A percentile compares a stretch with the other conserved stretches of the same genome.
phyloP scores from a whole-genome alignment of 2,797 vertebrate genomes.

The Gymnoscopelus microlampas region DNA sequence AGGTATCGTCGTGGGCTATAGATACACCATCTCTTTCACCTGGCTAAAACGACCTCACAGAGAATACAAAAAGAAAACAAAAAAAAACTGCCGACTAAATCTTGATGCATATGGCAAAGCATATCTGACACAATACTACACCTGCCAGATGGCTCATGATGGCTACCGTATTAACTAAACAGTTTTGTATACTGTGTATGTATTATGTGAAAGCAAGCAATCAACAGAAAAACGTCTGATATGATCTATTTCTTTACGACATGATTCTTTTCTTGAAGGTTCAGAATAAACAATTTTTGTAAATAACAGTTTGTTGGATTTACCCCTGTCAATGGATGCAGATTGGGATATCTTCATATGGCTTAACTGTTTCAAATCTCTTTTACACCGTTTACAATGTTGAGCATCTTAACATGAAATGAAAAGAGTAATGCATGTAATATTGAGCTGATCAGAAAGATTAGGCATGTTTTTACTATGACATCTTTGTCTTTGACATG shows the following conservation, averaged over 20 bases:
- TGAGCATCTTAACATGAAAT: slow-evolving; percentile 25
- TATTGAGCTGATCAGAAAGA: slow-evolving; percentile 15
- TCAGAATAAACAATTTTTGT: slow-evolving; percentile 75
- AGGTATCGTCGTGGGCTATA: slow-evolving; percentile 84
- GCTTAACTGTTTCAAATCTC: no score
- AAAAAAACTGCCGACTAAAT: slow-evolving; percentile 38
- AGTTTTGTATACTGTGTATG: slow-evolving; percentile 59
- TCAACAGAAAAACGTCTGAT: slow-evolving; percentile 47
- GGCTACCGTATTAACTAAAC: slow-evolving; percentile 48
- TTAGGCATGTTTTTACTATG: not conserved
- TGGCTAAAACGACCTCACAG: slow-evolving; percentile 37
- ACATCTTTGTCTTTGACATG: slow-evolving; percentile 15
- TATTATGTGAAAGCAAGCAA: slow-evolving; percentile 57
- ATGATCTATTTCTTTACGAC: slow-evolving; percentile 60
- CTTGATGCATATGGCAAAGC: slow-evolving; percentile 37
- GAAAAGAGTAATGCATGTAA: slow-evolving; percentile 31
- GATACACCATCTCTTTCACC: slow-evolving; percentile 39
- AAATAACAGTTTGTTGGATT: slow-evolving; percentile 64
- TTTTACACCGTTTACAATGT: slow-evolving; percentile 9
- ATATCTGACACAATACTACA: slow-evolving; percentile 45
- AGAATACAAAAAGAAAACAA: slow-evolving; percentile 34
- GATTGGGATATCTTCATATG: no score
- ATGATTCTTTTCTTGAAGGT: slow-evolving; percentile 60
- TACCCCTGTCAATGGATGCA: not conserved
- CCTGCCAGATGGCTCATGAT: slow-evolving; percentile 47